These are phyloP conservation scores for Cherax destructor DNA, from an alignment of 1,140 invertebrate species.

Conservation along the genomic window DNA sequence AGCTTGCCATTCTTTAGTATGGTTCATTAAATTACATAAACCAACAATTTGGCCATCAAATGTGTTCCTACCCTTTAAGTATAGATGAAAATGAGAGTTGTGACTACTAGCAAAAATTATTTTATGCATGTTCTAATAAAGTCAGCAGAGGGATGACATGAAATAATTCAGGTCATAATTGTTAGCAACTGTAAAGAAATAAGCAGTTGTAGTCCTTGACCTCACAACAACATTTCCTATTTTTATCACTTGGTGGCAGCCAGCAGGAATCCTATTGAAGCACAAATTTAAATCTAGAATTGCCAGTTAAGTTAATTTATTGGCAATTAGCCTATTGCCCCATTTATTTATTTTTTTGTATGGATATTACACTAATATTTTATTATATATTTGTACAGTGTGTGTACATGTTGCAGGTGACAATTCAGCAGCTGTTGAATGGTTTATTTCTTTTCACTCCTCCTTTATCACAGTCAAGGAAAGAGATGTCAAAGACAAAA, in stretches of 20 bases:
- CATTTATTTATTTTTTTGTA: constrained; percentile 21
- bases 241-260: neutral
- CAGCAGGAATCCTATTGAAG: constrained; percentile 10
- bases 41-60: constrained; percentile 9
- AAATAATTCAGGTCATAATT: neutral
- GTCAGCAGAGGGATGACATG: neutral
- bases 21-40: constrained; percentile 10
- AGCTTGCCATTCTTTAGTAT: constrained; percentile 24
- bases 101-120: neutral
- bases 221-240: neutral
- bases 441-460: constrained; percentile 26
- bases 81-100: neutral
- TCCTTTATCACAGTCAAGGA: constrained; percentile 14
- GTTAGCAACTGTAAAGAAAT: neutral
- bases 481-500: constrained; percentile 12
- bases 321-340: constrained; percentile 21
- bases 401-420: constrained; percentile 14
- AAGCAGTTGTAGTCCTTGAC: constrained; percentile 4
- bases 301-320: neutral
- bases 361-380: neutral
- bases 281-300: constrained; percentile 24
- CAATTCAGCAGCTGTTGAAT: neutral
- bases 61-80: constrained; percentile 24
- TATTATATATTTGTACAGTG: constrained; percentile 25
- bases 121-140: neutral